Base-by-base conservation (phyloP, 2,888 invertebrate genomes). In the Euclidia mi region DNA sequence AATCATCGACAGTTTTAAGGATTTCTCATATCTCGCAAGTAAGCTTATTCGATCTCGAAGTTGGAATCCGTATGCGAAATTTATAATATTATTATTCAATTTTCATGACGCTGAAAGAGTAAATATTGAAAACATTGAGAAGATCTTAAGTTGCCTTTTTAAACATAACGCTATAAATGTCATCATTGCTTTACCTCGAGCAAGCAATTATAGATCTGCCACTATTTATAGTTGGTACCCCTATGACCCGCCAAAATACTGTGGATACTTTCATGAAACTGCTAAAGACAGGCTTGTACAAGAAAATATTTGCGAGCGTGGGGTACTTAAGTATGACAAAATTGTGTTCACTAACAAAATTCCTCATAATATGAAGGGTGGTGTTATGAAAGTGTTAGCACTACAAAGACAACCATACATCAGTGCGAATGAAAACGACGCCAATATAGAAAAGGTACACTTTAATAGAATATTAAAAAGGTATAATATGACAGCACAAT, bases 391-490 rank as follows among this genome's bases (percentile, higher is more conserved):
- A 29, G 85, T 95, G 50, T 87, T 95, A 38, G 92, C 95, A 15
- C 71, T 95, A 35, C 85, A 94, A 65, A 84, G 91, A 44, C 92
- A 94, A 9, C 96, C 96, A 0, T 96, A 95, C 69, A 85, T 95
- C 0, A 95, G 95, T 67, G 67, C 66, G 2, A 72, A 89, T 46
- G 82, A 85, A 38, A 42, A 71, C 0, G 76, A 89, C 31, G 80
- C 94, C 0, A 95, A 95, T 60, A 83, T 95, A 47, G 90, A 95
- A 50, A 87, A 88, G 44, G 52, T 84, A 7, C 72, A 91, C 0
- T 81, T 95, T 2, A 83, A 94, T 40, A 82, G 81, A 76, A 31
- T 91, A 51, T 68, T 89, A 44, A 52, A 72, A 12, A 76, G 71
- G 6, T 92, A 91, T 44, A 76, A 86, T 52, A 89, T 95, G 42